Percentiles rank a stretch among this genome's conserved stretches.
phyloP scores from a whole-genome alignment of 64 coral and sea anemone genomes.

The Porites lutea region DNA sequence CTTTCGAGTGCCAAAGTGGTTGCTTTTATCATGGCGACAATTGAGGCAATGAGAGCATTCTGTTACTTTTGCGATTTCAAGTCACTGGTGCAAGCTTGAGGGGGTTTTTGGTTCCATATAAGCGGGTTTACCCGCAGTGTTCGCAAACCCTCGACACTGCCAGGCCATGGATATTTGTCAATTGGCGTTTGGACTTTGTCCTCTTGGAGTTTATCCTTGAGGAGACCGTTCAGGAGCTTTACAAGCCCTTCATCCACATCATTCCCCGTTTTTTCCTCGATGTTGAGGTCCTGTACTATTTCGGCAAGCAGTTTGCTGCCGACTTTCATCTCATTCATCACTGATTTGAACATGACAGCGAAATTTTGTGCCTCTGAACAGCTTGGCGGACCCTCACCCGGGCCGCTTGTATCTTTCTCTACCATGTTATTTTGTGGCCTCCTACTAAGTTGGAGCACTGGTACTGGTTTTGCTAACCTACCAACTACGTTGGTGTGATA shows the following conservation, averaged over 20 bases:
- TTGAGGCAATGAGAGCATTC: slow-evolving; percentile 21
- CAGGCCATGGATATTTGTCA: neutral
- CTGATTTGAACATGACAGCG: slow-evolving; percentile 51
- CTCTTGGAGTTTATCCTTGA: slow-evolving; percentile 47
- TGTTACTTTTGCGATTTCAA: slow-evolving; percentile 54
- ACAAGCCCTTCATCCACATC: slow-evolving; percentile 58
- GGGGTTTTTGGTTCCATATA: slow-evolving; percentile 46
- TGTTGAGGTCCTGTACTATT: slow-evolving; percentile 43
- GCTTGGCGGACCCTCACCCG: neutral
- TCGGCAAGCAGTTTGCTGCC: slow-evolving; percentile 55
- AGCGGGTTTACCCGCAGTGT: slow-evolving; percentile 39
- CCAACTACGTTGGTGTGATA: slow-evolving; percentile 50
- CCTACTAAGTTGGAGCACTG: slow-evolving; percentile 42
- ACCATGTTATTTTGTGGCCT: neutral
- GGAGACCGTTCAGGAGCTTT: slow-evolving; percentile 39
- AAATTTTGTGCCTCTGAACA: slow-evolving; percentile 3
- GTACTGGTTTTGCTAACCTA: neutral
- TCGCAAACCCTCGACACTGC: slow-evolving; percentile 32
- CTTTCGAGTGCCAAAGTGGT: slow-evolving; percentile 13
- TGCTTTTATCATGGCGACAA: slow-evolving; percentile 51
- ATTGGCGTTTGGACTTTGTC: slow-evolving; percentile 32
- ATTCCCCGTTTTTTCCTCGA: slow-evolving; percentile 25
- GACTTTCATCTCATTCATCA: slow-evolving; percentile 43
- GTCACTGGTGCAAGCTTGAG: slow-evolving; percentile 17
- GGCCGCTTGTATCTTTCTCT: neutral